Conservation (phyloP, 2,113 vertebrate species). For the Malurus elegans region DNA sequence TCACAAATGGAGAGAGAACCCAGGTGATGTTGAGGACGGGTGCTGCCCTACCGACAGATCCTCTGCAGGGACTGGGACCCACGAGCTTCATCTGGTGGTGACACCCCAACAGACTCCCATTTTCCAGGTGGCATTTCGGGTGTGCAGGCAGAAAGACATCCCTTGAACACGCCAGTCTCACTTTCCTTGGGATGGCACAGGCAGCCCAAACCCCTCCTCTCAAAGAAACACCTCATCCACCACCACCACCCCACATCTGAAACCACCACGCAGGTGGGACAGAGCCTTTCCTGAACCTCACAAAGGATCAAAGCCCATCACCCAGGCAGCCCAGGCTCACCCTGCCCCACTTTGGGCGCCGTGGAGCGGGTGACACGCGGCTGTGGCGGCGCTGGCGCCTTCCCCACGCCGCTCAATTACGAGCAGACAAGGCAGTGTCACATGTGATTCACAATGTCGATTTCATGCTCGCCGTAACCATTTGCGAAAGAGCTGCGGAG, state of each 20-base stretch:
- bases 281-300: neutral
- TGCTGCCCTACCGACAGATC: rapidly evolving
- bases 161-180: neutral
- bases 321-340: neutral
- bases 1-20: neutral
- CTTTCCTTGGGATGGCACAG: neutral
- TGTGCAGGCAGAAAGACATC: neutral
- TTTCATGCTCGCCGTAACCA: conserved; percentile 93
- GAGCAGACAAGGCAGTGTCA: conserved; percentile 90
- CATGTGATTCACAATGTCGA: conserved; percentile 97
- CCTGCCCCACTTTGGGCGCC: neutral
- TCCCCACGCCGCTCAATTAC: conserved; percentile 95
- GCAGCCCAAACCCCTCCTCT: neutral
- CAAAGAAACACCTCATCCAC: neutral
- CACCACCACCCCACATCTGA: neutral
- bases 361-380: neutral
- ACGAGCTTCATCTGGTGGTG: neutral
- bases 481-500: conserved; percentile 88
- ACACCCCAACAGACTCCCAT: neutral
- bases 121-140: neutral
- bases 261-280: neutral
- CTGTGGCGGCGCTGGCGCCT: neutral
- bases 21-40: rapidly evolving
- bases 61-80: neutral
- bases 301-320: neutral